These are phyloP conservation scores for Megaptera novaeangliae DNA, from an alignment of 2,113 vertebrate genomes.

Conservation along the genomic window DNA sequence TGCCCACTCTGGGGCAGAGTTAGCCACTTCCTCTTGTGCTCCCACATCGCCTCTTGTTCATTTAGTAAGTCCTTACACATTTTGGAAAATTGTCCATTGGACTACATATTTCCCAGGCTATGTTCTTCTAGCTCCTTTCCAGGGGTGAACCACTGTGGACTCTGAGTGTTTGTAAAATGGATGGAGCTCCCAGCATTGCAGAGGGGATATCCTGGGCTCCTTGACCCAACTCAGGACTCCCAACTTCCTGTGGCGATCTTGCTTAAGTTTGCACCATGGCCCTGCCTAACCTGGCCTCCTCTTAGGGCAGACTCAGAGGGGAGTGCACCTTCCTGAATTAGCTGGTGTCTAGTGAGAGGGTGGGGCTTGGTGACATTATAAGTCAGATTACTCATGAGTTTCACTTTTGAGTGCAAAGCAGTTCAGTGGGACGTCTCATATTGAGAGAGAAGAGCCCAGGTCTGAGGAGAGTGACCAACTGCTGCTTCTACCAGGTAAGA, in stretches of 20 bases:
- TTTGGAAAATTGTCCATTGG: background rate
- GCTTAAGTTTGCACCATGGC: background rate
- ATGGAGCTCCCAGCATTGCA: background rate
- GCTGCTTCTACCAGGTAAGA: slow-evolving; percentile 21
- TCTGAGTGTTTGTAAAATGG: background rate
- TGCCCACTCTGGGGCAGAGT: background rate
- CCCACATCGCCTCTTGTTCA: background rate
- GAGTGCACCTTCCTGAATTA: slow-evolving; percentile 34
- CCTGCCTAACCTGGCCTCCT: background rate
- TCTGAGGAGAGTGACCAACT: background rate
- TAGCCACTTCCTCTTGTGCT: background rate
- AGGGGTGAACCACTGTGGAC: background rate
- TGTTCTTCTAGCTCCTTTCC: background rate
- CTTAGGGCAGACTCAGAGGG: background rate
- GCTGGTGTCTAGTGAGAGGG: slow-evolving; percentile 15
- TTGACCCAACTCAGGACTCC: background rate
- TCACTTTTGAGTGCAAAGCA: background rate
- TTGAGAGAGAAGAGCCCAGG: background rate
- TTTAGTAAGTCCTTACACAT: background rate
- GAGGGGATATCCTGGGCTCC: background rate
- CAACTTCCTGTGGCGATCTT: background rate
- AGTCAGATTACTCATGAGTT: background rate
- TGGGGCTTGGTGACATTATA: background rate
- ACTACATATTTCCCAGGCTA: background rate
- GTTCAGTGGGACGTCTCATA: background rate